These are phyloP conservation scores for Sarcophaga rosellei DNA, from an alignment of 2,888 invertebrate species.

Conservation along the genomic window DNA sequence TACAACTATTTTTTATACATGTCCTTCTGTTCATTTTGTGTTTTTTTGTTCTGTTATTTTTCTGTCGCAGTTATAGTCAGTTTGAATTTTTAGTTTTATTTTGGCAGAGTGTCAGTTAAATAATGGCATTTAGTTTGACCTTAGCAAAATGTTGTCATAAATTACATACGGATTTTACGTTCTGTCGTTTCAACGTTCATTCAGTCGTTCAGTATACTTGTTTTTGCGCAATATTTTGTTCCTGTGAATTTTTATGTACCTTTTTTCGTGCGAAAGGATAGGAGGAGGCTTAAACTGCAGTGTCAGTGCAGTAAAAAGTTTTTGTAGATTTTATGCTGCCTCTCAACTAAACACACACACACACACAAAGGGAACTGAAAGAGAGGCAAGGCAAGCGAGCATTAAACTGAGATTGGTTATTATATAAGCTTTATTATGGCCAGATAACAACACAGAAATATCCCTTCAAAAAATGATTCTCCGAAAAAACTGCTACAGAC, in stretches of 20 bases:
- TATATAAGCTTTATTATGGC: constrained; percentile 48
- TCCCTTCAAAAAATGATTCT: background rate
- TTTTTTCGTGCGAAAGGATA: background rate
- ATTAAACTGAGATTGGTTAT: constrained; percentile 1
- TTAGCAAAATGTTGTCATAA: constrained; percentile 65
- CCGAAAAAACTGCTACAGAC: background rate
- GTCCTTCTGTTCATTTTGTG: constrained; percentile 30
- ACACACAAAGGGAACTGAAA: background rate
- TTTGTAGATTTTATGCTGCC: constrained; percentile 44
- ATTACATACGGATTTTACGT: constrained; percentile 62
- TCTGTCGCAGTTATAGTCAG: background rate
- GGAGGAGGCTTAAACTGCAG: constrained; percentile 25
- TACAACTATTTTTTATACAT: constrained; percentile 12
- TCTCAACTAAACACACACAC: background rate
- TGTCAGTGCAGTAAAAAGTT: constrained; percentile 57
- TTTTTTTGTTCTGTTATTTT: constrained; percentile 17
- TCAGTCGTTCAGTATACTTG: background rate
- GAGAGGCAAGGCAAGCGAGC: background rate
- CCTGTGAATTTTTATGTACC: constrained; percentile 21
- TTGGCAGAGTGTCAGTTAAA: constrained; percentile 62
- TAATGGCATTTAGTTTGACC: constrained; percentile 65
- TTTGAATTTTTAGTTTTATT: constrained; percentile 8
- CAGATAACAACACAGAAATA: constrained; percentile 44
- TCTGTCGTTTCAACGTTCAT: background rate
- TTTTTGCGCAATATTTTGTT: constrained; percentile 29